Evolutionary conservation across 2,113 vertebrate genomes (phyloP), one percentile per base, ranked within the genome.

Genomic region (Macrotus californicus): DNA sequence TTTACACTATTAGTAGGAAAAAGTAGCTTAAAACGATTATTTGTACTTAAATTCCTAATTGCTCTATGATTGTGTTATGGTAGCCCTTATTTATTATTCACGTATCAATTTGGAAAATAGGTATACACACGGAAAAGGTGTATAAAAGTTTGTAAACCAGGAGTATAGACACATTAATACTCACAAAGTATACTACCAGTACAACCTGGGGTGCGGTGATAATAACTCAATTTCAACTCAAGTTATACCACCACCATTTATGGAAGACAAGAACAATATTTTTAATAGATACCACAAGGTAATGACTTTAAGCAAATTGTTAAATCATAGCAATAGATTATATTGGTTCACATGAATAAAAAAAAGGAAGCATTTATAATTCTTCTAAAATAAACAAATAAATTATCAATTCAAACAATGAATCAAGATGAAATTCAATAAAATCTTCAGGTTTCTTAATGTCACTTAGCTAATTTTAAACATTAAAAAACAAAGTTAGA

Each of bases 21-120:
- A 82, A 84, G 72, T 21, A 90, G 41, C 56, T 41, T 41, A 82
- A 84, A 81, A 50, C 34, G 34, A 6, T 52, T 94, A 72, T 50
- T 75, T 93, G 94, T 86, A 50, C 52, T 89, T 95, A 94, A 87
- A 72, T 93, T 69, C 39, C 31, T 92, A 73, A 72, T 67, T 92
- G 39, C 41, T 84, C 11, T 89, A 36, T 80, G 15, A 67, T 48
- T 77, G 1, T 43, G 21, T 43, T 80, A 61, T 67, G 41, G 1
- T 48, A 36, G 21, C 34, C 24, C 5, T 92, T 80, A 29, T 64
- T 95, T 56, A 80, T 85, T 88, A 87, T 91, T 94, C 29, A 79
- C 3, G 1, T 15, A 56, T 54, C 56, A 89, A 59, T 67, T 96
- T 81, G n/a, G 48, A 67, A 96, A 96, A 54, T 13, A 29, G 34